Base-by-base conservation (phyloP, 2,113 vertebrate genomes). In the Engystomops pustulosus region DNA sequence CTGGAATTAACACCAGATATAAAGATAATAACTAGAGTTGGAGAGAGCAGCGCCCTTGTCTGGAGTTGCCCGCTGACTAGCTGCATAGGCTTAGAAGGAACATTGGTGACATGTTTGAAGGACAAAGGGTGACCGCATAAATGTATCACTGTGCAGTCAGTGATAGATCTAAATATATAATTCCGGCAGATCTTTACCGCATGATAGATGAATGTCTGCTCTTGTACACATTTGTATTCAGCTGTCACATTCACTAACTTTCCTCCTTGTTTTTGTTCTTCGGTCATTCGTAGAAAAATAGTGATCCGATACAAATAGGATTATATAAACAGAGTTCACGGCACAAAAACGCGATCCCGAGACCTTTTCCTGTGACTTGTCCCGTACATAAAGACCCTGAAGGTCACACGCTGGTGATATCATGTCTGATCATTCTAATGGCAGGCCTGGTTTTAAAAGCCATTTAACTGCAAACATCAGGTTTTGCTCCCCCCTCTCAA, bases 401-500 rank as follows among this genome's bases (percentile, higher is more conserved):
- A 77, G 82, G 82, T 84, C 60, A 77, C 58, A 38, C 27, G 30
- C 41, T 11, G 18, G 81, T 65, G 60, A 84, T 60, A 68, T 30
- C 6, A 38, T 17, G n/a, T 68, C 60, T 84, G 82, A 77, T 84
- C 72, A 84, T 84, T 77, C 15, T 84, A 76, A 65, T 84, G 44
- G 72, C 82, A 84, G 81, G 41, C 70, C 3, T 65, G 8, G 18
- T 36, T 76, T 76, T 62, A 83, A 65, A 84, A 77, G 60, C 82
- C 82, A 84, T 84, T 84, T 84, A 67, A 55, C 38, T 76, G n/a
- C 55, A 83, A 83, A 55, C 82, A 69, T 32, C 11, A 60, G 41
- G 36, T 69, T 67, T 77, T 55, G 10, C 38, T 58, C 81, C 71
- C 60, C 76, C 82, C 72, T 65, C 30, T 4, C 32, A 44, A 68